Evolutionary conservation across 2,113 vertebrate species (phyloP).

Genomic region (Lonchura striata): DNA sequence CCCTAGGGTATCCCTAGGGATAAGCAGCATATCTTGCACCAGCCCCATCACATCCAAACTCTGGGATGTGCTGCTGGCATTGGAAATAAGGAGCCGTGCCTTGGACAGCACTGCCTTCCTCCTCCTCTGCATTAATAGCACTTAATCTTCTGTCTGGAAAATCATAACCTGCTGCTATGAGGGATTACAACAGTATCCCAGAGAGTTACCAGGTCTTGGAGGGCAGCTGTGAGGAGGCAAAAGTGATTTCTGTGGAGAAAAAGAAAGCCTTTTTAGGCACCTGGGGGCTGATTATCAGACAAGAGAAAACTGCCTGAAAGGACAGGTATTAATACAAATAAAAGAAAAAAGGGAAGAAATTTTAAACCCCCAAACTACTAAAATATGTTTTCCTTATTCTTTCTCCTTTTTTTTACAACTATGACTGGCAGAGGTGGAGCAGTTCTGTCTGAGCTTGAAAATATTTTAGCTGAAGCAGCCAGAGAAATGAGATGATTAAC

Average conservation of each 20-base stretch:
- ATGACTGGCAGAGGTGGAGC: background rate
- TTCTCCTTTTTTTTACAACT: background rate
- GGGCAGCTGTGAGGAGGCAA: background rate
- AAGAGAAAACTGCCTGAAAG: background rate
- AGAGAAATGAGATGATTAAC: background rate
- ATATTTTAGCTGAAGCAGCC: background rate
- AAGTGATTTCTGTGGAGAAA: background rate
- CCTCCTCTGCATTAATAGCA: background rate
- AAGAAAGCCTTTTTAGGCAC: background rate
- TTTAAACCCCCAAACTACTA: background rate
- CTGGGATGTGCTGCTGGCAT: background rate
- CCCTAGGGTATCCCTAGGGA: background rate
- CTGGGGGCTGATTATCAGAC: background rate
- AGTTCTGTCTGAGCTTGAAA: background rate
- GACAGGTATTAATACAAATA: background rate
- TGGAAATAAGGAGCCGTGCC: background rate
- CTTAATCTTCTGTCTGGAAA: constrained; percentile 31
- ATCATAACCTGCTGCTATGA: background rate
- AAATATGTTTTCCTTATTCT: background rate
- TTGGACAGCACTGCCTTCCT: background rate
- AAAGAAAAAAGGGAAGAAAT: background rate
- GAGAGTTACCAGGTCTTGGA: background rate
- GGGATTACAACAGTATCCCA: background rate
- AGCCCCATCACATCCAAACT: background rate
- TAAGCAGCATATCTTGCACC: background rate